Evolutionary conservation across 2,113 vertebrate species (phyloP).

Genomic region (Calypte anna): DNA sequence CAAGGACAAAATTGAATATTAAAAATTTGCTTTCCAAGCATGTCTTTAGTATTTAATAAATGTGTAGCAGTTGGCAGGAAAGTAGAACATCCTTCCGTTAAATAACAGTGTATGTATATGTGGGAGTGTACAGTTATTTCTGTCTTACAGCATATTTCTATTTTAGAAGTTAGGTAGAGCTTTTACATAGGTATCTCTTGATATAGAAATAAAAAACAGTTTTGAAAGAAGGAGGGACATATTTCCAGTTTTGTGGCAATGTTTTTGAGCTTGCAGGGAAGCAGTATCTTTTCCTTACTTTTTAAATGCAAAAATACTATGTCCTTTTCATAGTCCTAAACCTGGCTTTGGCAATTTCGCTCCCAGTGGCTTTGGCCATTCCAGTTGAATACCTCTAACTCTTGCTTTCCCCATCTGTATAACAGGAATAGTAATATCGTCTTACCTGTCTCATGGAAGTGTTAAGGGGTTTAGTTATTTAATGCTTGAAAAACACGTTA

Average conservation of each 20-base stretch:
- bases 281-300: neutral
- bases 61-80: constrained; percentile 39
- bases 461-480: constrained; percentile 39
- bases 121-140: neutral
- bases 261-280: neutral
- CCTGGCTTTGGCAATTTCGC: neutral
- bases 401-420: neutral
- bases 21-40: constrained; percentile 70
- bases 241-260: neutral
- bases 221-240: constrained; percentile 30
- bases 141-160: constrained; percentile 12
- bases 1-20: constrained; percentile 72
- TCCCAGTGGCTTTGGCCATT: neutral
- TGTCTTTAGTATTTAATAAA: constrained; percentile 64
- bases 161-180: constrained; percentile 19
- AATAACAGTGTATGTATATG: neutral
- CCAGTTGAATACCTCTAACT: neutral
- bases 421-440: neutral
- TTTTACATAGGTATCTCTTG: constrained; percentile 31
- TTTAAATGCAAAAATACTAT: neutral
- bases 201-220: constrained; percentile 16
- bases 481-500: constrained; percentile 38
- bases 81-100: constrained; percentile 20
- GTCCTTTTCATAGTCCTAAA: neutral
- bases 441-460: neutral